Conservation (phyloP, 2,888 invertebrate genomes). For the Drosophila rubida region DNA sequence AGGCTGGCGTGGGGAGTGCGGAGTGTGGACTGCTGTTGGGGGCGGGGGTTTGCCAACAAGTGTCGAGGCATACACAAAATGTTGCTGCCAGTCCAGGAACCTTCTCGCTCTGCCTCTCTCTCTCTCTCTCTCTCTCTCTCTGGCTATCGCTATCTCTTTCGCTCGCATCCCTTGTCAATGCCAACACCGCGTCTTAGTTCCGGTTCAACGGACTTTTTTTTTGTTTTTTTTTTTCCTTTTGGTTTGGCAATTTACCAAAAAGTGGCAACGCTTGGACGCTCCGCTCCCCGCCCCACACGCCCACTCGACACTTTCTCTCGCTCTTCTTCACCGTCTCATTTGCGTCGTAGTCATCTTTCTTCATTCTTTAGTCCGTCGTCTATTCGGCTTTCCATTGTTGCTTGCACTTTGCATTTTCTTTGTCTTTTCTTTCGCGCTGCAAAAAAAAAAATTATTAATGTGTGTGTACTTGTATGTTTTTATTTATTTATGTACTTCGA, state of each 20-base stretch:
- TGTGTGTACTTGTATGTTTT: not conserved
- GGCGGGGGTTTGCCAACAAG: constrained; percentile 35
- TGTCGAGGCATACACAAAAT: constrained; percentile 36
- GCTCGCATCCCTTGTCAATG: constrained; percentile 19
- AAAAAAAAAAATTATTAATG: constrained; percentile 43
- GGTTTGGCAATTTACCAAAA: constrained; percentile 52
- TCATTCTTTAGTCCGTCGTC: constrained; percentile 25
- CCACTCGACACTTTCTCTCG: not conserved
- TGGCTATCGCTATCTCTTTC: not conserved
- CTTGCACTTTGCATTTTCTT: constrained; percentile 52
- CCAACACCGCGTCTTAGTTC: constrained; percentile 34
- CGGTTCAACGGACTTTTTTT: constrained; percentile 54
- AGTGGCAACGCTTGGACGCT: constrained; percentile 39
- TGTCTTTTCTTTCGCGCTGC: constrained; percentile 33
- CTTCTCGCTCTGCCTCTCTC: not conserved
- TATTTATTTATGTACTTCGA: constrained; percentile 5
- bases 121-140: not conserved
- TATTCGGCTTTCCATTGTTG: constrained; percentile 54
- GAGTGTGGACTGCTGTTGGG: not conserved
- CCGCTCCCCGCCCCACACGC: not conserved
- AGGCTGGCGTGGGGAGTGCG: not conserved
- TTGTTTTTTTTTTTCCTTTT: constrained; percentile 35
- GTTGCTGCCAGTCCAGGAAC: constrained; percentile 21
- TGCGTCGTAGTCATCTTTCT: constrained; percentile 22
- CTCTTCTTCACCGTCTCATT: constrained; percentile 2